Conservation (phyloP, 2,888 invertebrate genomes). For the Xestia c-nigrum region DNA sequence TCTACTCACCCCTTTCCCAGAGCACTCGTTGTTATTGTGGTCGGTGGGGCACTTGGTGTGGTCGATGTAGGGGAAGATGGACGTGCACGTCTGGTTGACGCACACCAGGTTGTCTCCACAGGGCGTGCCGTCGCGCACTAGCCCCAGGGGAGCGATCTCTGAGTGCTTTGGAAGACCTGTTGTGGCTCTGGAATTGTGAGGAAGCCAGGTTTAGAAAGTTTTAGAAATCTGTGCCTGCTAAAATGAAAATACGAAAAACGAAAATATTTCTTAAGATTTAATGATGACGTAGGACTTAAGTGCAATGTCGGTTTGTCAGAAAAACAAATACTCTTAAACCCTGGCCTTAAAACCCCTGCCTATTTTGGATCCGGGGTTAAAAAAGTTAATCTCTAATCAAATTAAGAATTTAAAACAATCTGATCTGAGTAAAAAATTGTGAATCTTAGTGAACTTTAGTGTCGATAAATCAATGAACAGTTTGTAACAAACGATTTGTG, state of each 20-base stretch:
- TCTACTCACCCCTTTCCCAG: constrained; percentile 97
- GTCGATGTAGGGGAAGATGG: constrained; percentile 95
- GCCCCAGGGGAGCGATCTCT: constrained; percentile 94
- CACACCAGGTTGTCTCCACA: constrained; percentile 98
- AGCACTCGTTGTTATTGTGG: constrained; percentile 97
- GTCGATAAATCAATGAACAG: neutral
- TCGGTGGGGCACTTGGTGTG: constrained; percentile 97
- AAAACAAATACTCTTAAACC: neutral
- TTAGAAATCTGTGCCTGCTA: neutral
- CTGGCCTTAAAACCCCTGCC: neutral
- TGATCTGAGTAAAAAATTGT: neutral
- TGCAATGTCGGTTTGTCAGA: neutral
- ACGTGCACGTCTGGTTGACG: constrained; percentile 97
- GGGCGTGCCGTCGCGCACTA: constrained; percentile 98
- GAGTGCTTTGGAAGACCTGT: constrained; percentile 92
- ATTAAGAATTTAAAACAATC: neutral
- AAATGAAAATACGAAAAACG: too few species aligned
- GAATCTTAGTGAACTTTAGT: neutral
- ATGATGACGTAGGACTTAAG: neutral
- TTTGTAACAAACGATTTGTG: neutral
- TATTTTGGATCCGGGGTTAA: neutral
- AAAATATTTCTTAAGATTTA: neutral
- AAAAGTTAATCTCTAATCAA: neutral
- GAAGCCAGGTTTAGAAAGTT: neutral
- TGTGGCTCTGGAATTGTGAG: constrained; percentile 91